A percentile compares a stretch with the other conserved stretches of the same genome.
Evolutionary conservation across 1,140 invertebrate species (phyloP).

Genomic region (Caenorhabditis tropicalis): DNA sequence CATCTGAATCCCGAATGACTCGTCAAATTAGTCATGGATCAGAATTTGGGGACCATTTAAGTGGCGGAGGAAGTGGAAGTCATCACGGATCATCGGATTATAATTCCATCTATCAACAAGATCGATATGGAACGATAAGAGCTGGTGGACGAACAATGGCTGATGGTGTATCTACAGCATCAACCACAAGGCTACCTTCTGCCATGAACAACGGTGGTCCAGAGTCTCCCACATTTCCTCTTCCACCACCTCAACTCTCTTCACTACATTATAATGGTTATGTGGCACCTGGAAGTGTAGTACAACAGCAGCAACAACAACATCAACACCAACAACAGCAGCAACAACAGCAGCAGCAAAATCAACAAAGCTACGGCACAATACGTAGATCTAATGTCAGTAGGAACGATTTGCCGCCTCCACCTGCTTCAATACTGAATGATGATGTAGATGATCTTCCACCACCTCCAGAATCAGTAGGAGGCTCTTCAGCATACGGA

Average conservation of each 20-base stretch:
- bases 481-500: conserved; percentile 16
- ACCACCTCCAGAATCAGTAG: conserved; percentile 25
- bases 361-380: conserved; percentile 21
- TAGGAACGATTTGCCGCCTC: neutral
- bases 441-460: conserved; percentile 26
- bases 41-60: conserved; percentile 5
- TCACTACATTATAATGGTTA: neutral
- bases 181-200: neutral
- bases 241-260: conserved; percentile 40
- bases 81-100: conserved; percentile 52
- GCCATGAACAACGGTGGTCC: neutral
- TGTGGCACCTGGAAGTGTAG: neutral
- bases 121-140: conserved; percentile 42
- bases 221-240: conserved; percentile 43
- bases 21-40: conserved; percentile 18
- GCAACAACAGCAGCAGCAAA: neutral
- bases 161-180: neutral
- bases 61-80: conserved; percentile 43
- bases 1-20: conserved; percentile 5
- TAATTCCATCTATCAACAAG: neutral
- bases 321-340: neutral
- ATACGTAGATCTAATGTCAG: neutral
- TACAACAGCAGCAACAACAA: neutral
- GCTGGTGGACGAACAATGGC: neutral
- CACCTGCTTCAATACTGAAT: neutral